phyloP scores from a whole-genome alignment of 53 echinoderm and acorn worm species.

The Zoroaster sp. region DNA sequence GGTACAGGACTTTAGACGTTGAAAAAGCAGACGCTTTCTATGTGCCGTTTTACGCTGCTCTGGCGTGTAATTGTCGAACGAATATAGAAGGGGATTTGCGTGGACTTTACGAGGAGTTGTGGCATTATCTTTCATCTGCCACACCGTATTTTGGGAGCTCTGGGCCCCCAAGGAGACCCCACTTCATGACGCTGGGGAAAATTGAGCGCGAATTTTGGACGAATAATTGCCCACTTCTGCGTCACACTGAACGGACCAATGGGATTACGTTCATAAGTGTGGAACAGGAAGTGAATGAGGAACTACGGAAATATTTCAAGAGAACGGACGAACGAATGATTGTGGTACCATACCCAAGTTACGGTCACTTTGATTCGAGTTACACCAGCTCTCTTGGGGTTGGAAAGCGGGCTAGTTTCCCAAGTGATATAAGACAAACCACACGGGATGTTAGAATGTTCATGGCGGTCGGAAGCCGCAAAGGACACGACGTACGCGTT shows the following conservation, averaged over 20 bases:
- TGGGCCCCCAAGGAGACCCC: constrained; percentile 73
- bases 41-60: constrained; percentile 79
- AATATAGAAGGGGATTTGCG: constrained; percentile 47
- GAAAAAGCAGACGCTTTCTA: constrained; percentile 79
- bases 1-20: constrained; percentile 68
- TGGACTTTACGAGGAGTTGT: constrained; percentile 71
- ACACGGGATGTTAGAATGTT: constrained; percentile 70
- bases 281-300: constrained; percentile 75
- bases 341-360: constrained; percentile 90
- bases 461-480: constrained; percentile 77
- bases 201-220: constrained; percentile 86
- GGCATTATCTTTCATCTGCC: constrained; percentile 54
- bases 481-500: constrained; percentile 70
- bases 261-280: constrained; percentile 83
- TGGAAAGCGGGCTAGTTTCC: constrained; percentile 23
- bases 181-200: constrained; percentile 82
- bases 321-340: constrained; percentile 67
- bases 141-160: constrained; percentile 69
- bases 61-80: constrained; percentile 77
- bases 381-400: constrained; percentile 11
- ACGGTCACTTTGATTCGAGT: constrained; percentile 60
- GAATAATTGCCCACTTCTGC: constrained; percentile 75
- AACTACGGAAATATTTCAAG: constrained; percentile 73
- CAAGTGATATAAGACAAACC: constrained; percentile 54
- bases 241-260: constrained; percentile 65